Evolutionary conservation across 1,140 invertebrate species (phyloP), one percentile per base, ranked within the genome.

Genomic region (Steinernema khuongi): DNA sequence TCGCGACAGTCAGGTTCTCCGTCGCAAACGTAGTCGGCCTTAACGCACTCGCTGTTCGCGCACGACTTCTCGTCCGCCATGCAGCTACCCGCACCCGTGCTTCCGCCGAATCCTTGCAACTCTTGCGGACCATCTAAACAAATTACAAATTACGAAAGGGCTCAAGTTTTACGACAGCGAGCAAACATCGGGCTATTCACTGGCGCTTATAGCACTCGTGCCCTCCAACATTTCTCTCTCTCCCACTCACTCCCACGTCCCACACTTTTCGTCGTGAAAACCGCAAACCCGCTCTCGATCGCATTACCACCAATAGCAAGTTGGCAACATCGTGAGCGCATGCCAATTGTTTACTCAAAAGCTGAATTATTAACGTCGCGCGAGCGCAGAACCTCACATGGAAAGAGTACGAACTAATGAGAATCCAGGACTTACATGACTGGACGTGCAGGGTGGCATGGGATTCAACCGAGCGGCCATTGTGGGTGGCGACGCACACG

Each of bases 31-130:
- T 89, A 88, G 1, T 88, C 85, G 83, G 91, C 92, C 0, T 90
- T 88, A 77, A 98, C 94, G 85, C 95, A 98, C 74, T 94, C 89
- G 41, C 93, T 92, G 85, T 93, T 95, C 36, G 89, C 90, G 83
- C 95, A 97, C 0, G 92, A 94, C 0, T 94, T 93, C 87, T 97
- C 90, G 77, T 92, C 88, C 19, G 89, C 85, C 71, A 87, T 87
- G 83, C 94, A 96, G 19, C 72, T n/a, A n/a, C n/a, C n/a, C n/a
- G n/a, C n/a, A n/a, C 75, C 19, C 50, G 50, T n/a, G 50, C 50
- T 60, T 41, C 36, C 36, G 36, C 31, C 33, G 66, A 72, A 68
- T 69, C 73, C 79, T 72, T 81, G 80, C 29, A 84, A 69, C 67
- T 81, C 83, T 73, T 83, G 83, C 26, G 82, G 82, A 32, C 82